Evolutionary conservation across 2,888 invertebrate genomes (phyloP), one percentile per base, ranked within the genome.

Genomic region (Drosophila robusta): DNA sequence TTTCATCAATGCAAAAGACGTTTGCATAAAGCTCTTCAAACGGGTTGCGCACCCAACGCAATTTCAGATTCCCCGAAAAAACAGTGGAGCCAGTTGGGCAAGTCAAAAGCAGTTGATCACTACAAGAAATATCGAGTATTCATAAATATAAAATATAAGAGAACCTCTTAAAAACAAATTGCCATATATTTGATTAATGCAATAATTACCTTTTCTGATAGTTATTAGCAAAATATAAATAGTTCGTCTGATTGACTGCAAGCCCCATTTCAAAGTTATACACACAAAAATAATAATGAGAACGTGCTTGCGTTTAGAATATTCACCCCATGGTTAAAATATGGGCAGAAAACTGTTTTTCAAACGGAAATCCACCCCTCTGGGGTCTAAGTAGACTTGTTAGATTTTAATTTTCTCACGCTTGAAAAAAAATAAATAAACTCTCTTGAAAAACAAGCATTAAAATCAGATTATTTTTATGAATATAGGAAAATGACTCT

Each of bases 1-100:
- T 87, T 71, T 85, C 83, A 87, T 83, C 83, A 82, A 88, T 88
- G 88, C 83, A 82, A 88, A 84, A 84, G 83, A 84, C 88, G 88
- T 84, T 88, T 82, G 80, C 83, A 84, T 71, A 84, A 84, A 84
- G 78, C 83, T 77, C 70, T 75, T 73, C 67, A 79, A 85, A 65
- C 63, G 52, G 49, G 39, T 22, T 56, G 47, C 36, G 61, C 63
- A 65, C 65, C 45, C 29, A 34, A 32, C 57, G 26, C 57, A 32
- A 65, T 50, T 64, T 54, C 45, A 32, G 45, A 32, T 32, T 12
- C 26, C 44, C 41, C 29, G 0, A 6, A 16, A 52, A 75, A 52
- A 75, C 75, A 64, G 78, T 75, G 78, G 78, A 61, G 8, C 58
- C 29, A 18, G 44, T 36, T 11, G 6, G 8, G 4, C 34, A 34